These are phyloP conservation scores for Drosophila subsilvestris DNA, from an alignment of 2,888 invertebrate genomes.

Conservation along the genomic window DNA sequence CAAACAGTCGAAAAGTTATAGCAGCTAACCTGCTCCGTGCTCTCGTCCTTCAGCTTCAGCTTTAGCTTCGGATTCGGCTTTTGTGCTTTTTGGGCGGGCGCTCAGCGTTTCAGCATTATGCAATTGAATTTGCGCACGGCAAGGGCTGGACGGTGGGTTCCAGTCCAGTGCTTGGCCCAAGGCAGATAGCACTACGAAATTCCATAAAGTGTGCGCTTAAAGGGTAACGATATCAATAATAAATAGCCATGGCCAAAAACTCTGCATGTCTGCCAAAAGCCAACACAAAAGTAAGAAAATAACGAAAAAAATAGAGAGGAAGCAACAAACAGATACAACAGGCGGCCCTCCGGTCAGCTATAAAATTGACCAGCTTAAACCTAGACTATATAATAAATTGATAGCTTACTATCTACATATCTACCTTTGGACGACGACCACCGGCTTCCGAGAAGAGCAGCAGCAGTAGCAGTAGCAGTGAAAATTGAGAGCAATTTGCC, in stretches of 20 bases:
- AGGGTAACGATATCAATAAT: conserved; percentile 64
- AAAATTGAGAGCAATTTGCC: conserved; percentile 16
- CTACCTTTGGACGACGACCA: conserved; percentile 25
- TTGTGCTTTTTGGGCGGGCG: conserved; percentile 32
- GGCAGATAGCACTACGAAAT: conserved; percentile 64
- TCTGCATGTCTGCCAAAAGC: conserved; percentile 42
- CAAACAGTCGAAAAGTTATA: conserved; percentile 69
- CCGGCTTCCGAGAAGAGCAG: background rate
- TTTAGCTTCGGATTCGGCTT: conserved; percentile 3
- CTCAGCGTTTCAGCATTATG: conserved; percentile 48
- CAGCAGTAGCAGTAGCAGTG: no score
- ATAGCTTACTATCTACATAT: conserved; percentile 39
- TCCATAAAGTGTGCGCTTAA: conserved; percentile 71
- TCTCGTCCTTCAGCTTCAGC: conserved; percentile 6
- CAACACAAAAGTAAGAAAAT: background rate
- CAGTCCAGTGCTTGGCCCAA: conserved; percentile 28
- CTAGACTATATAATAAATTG: conserved; percentile 58
- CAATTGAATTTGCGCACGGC: conserved; percentile 67
- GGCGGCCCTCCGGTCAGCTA: conserved; percentile 26
- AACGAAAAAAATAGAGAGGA: background rate
- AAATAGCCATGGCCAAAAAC: conserved; percentile 41
- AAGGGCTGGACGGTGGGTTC: conserved; percentile 12
- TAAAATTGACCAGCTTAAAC: conserved; percentile 69
- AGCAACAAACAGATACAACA: conserved; percentile 27
- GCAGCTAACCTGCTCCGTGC: conserved; percentile 45